A percentile compares a stretch with the other conserved stretches of the same genome.
Evolutionary conservation across 2,888 invertebrate genomes (phyloP).

Genomic region (Spicauda simplicius): DNA sequence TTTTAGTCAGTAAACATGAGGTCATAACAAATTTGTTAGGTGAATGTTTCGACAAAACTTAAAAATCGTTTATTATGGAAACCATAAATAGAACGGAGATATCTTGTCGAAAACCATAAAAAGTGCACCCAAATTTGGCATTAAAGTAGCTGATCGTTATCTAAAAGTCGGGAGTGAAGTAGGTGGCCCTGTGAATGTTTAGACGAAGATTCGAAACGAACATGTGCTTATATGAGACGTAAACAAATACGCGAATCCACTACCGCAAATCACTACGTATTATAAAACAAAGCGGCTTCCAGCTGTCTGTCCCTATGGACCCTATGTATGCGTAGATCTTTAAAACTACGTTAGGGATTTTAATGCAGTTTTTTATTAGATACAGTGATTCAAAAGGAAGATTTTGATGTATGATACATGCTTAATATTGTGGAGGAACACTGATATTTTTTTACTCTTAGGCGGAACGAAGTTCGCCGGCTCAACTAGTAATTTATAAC

Average conservation of each 20-base stretch:
- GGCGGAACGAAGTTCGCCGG: no score
- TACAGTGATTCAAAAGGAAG: no score
- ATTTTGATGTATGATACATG: no score
- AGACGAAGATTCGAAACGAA: slow-evolving; percentile 38
- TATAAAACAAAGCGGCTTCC: no score
- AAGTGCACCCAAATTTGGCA: slow-evolving; percentile 20
- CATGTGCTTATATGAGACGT: slow-evolving; percentile 40
- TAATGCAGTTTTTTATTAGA: no score
- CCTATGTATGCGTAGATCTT: no score
- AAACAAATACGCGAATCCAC: slow-evolving; percentile 40
- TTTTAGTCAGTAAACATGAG: neutral
- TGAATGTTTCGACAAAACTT: neutral
- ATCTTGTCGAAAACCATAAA: neutral
- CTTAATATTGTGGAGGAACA: no score
- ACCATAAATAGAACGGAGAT: neutral
- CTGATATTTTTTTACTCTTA: no score
- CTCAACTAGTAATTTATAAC: no score
- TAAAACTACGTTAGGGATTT: no score
- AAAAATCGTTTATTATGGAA: neutral
- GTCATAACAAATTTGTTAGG: neutral
- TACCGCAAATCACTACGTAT: slow-evolving; percentile 18
- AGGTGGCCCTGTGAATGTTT: slow-evolving; percentile 40
- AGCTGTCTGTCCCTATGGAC: no score
- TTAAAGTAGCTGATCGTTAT: slow-evolving; percentile 57
- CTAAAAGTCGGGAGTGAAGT: slow-evolving; percentile 35